Evolutionary conservation across 2,797 vertebrate genomes (phyloP), one percentile per base, ranked within the genome.

Genomic region (Acanthurus tractus): DNA sequence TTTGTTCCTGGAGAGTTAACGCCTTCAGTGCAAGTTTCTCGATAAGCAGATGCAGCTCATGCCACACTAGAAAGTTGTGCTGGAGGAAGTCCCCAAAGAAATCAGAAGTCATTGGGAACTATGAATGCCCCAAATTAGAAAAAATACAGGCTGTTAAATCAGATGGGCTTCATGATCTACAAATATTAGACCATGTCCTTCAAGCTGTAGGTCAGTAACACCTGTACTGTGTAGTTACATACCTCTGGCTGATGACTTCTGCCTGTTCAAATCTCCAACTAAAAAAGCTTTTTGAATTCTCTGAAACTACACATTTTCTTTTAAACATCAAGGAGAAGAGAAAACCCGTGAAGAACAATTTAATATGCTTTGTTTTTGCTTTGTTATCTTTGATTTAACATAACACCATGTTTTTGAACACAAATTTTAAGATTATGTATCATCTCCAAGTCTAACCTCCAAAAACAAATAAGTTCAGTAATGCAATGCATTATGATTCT

Each of bases 281-380:
- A 14, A 15, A 55, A 15, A 44, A 25, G 15, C 20, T 20, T 63
- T 57, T 22, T 4, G 34, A 52, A 44, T 23, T 13, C 2, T 12
- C 17, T 40, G 48, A 34, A 50, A 20, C 20, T 59, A 18, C 22
- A 58, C 34, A 23, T 40, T 34, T n/a, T 70, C 17, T 14, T 36
- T 56, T 66, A 36, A 66, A 34, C 17, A 38, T 52, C 4, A 8
- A 9, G 38, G 38, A 40, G 38, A 17, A 1, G 11, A 42, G 13
- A n/a, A 23, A 71, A 20, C 63, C 10, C n/a, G 12, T 18, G 18
- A 54, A 17, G 25, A 36, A 46, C 14, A 2, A 8, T 29, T 66
- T 2, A 22, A 50, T 76, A 15, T 57, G 36, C 15, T 52, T 70
- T 34, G 29, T 62, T 52, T 69, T 61, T 9, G 38, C 38, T 59